Percentiles rank a stretch among this genome's conserved stretches.
phyloP scores from a whole-genome alignment of 2,888 invertebrate species.

The Ennomos fuscantarius region DNA sequence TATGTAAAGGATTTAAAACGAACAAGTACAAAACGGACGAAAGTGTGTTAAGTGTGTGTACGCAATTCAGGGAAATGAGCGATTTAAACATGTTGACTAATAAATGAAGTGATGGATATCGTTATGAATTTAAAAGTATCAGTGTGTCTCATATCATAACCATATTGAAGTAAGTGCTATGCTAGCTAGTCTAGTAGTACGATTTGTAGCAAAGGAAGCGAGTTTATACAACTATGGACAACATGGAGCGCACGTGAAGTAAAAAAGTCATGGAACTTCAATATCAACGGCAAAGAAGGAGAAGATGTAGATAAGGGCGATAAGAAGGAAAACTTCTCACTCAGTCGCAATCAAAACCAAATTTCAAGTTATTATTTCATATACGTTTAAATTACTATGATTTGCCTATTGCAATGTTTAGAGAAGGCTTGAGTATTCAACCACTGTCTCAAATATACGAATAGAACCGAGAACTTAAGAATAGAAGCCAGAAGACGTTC shows the following conservation, averaged over 20 bases:
- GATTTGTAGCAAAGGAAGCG: constrained; percentile 54
- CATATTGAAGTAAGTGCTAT: constrained; percentile 26
- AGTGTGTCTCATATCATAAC: constrained; percentile 49
- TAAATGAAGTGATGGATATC: constrained; percentile 31
- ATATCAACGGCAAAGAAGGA: too few species aligned
- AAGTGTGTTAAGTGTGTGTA: constrained; percentile 37
- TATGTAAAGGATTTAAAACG: constrained; percentile 44
- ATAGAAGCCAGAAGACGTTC: too few species aligned
- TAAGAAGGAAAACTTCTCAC: too few species aligned
- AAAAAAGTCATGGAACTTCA: constrained; percentile 28
- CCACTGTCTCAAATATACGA: too few species aligned
- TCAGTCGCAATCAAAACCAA: too few species aligned
- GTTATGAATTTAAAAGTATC: constrained; percentile 44
- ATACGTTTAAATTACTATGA: too few species aligned
- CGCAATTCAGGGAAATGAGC: constrained; percentile 33
- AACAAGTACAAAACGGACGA: constrained; percentile 30
- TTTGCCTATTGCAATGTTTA: too few species aligned
- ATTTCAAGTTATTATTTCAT: too few species aligned
- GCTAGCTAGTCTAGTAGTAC: constrained; percentile 17
- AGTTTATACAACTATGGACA: constrained; percentile 61
- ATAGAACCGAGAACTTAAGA: too few species aligned
- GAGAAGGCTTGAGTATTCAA: too few species aligned
- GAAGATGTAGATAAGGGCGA: too few species aligned
- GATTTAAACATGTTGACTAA: constrained; percentile 30
- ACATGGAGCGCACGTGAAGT: constrained; percentile 41